Conservation (phyloP, 2,888 invertebrate species). For the Ditylenchus weischeri region DNA sequence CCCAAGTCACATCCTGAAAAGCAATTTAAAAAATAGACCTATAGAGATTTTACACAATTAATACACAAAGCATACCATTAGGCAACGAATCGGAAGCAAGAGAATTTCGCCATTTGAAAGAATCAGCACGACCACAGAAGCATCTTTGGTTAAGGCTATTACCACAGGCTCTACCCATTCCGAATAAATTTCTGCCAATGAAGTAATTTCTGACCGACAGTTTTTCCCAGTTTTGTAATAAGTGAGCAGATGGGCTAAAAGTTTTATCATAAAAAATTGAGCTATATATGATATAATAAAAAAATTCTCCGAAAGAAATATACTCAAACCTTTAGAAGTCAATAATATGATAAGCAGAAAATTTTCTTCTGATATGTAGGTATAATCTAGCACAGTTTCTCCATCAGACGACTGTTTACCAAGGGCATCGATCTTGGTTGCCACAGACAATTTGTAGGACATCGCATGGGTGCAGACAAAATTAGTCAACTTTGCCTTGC, state of each 20-base stretch:
- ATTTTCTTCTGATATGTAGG: constrained; percentile 41
- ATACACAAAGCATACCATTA: constrained; percentile 26
- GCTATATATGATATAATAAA: too few species aligned
- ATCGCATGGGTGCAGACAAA: neutral
- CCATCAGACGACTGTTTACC: neutral
- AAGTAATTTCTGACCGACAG: neutral
- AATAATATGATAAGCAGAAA: constrained; percentile 47
- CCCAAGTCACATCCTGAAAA: constrained; percentile 25
- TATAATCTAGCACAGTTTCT: constrained; percentile 20
- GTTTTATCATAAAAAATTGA: too few species aligned
- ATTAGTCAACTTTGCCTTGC: neutral
- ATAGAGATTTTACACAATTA: too few species aligned
- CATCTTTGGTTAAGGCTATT: constrained; percentile 40
- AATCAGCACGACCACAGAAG: constrained; percentile 43
- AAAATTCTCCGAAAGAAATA: too few species aligned
- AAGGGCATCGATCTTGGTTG: neutral
- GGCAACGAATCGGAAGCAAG: constrained; percentile 40
- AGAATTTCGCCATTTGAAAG: constrained; percentile 44
- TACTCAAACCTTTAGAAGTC: constrained; percentile 42
- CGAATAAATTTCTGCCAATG: constrained; percentile 2
- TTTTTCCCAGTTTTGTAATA: constrained; percentile 4
- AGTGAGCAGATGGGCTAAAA: neutral
- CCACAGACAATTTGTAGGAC: constrained; percentile 4
- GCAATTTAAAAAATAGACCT: neutral
- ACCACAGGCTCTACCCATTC: constrained; percentile 26